phyloP scores from a whole-genome alignment of 2,888 invertebrate species.

The Brachyptera risi region DNA sequence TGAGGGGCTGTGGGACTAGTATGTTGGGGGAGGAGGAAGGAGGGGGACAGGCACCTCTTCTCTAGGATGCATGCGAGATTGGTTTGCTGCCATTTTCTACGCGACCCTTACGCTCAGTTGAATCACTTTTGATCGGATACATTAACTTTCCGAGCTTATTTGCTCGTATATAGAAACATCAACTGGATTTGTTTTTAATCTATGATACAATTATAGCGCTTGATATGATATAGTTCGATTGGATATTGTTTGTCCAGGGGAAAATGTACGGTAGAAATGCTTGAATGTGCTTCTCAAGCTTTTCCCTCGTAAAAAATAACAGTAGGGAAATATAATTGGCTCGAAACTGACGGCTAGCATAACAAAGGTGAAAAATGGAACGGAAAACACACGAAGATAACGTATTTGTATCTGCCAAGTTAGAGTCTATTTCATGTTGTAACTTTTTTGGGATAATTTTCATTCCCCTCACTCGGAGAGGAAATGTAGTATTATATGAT shows the following conservation, averaged over 20 bases:
- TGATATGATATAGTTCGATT: too few species aligned
- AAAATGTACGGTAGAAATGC: too few species aligned
- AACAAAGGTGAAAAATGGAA: constrained; percentile 35
- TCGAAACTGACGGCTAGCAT: constrained; percentile 32
- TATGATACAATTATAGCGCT: too few species aligned
- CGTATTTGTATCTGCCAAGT: constrained; percentile 35
- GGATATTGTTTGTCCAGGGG: too few species aligned
- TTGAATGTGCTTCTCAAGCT: too few species aligned
- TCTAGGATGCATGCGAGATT: constrained; percentile 33
- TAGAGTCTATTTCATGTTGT: constrained; percentile 14
- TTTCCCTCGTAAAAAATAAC: too few species aligned
- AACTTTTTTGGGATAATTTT: constrained; percentile 1
- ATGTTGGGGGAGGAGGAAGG: not conserved
- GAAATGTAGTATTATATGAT: not conserved
- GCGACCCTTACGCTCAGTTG: not conserved
- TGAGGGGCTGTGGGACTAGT: constrained; percentile 16
- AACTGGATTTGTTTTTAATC: not conserved
- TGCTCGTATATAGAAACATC: not conserved
- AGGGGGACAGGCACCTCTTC: constrained; percentile 8
- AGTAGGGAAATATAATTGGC: constrained; percentile 35
- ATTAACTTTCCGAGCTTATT: not conserved
- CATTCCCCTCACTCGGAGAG: constrained; percentile 3
- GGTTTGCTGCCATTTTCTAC: constrained; percentile 33
- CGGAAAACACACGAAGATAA: constrained; percentile 34
- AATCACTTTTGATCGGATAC: not conserved